Evolutionary conservation across 2,888 invertebrate species (phyloP).

Genomic region (Drosophila demipolita): DNA sequence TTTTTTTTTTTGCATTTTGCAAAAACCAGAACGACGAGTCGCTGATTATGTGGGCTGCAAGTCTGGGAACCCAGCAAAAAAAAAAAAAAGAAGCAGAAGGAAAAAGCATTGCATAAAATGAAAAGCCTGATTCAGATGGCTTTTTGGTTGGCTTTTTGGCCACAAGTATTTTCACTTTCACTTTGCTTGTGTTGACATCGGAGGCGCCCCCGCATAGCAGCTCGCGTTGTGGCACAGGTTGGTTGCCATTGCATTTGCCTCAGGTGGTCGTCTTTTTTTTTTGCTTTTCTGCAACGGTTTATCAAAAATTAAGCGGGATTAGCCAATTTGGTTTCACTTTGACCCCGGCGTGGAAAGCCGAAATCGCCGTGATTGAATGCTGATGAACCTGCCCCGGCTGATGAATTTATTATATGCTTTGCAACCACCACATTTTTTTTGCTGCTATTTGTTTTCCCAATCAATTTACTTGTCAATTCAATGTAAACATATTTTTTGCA

Average conservation of each 20-base stretch:
- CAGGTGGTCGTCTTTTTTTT: conserved; percentile 30
- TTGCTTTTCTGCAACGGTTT: conserved; percentile 43
- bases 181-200: conserved; percentile 69
- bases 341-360: conserved; percentile 71
- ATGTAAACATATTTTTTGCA: conserved; percentile 46
- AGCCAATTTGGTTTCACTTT: conserved; percentile 81
- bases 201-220: conserved; percentile 59
- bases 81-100: not conserved
- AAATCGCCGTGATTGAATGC: conserved; percentile 57
- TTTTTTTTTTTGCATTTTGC: conserved; percentile 20
- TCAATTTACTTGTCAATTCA: conserved; percentile 64
- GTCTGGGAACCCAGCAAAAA: conserved; percentile 57
- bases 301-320: conserved; percentile 74
- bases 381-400: conserved; percentile 52
- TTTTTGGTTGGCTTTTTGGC: not conserved
- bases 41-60: conserved; percentile 49
- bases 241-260: conserved; percentile 37
- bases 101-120: conserved; percentile 72
- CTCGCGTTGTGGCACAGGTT: conserved; percentile 26
- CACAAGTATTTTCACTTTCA: conserved; percentile 73
- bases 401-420: conserved; percentile 74
- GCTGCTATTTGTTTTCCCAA: conserved; percentile 48
- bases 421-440: conserved; percentile 28
- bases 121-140: conserved; percentile 40
- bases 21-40: conserved; percentile 43